phyloP scores from a whole-genome alignment of 2,888 invertebrate genomes.

The Pseudoips prasinana region DNA sequence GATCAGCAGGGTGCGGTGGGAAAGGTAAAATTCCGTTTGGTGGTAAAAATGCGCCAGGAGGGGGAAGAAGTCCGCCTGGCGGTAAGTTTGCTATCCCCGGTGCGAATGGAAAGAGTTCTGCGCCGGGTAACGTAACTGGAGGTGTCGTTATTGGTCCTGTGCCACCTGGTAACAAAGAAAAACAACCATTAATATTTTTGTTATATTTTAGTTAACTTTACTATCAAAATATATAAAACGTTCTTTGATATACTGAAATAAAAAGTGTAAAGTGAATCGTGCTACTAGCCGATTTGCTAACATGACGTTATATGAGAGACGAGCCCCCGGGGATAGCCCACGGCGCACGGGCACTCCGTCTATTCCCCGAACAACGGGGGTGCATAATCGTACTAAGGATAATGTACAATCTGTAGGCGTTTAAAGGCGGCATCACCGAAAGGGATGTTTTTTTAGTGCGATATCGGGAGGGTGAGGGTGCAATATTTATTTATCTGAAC shows the following conservation, averaged over 20 bases:
- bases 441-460: slow-evolving; percentile 81
- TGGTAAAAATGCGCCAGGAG: slow-evolving; percentile 81
- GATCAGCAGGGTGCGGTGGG: slow-evolving; percentile 75
- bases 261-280: slow-evolving; percentile 29
- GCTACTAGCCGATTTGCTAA: slow-evolving; percentile 55
- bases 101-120: slow-evolving; percentile 71
- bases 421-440: slow-evolving; percentile 80
- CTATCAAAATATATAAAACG: too few species aligned
- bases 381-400: slow-evolving; percentile 82
- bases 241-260: slow-evolving; percentile 2
- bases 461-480: slow-evolving; percentile 79
- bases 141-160: slow-evolving; percentile 60
- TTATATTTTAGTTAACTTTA: too few species aligned
- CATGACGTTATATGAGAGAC: slow-evolving; percentile 79
- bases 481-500: slow-evolving; percentile 80
- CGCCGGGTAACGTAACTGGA: slow-evolving; percentile 62
- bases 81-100: slow-evolving; percentile 69
- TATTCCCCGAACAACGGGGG: slow-evolving; percentile 80
- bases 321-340: slow-evolving; percentile 64
- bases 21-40: slow-evolving; percentile 80
- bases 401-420: slow-evolving; percentile 83
- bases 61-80: slow-evolving; percentile 77
- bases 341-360: slow-evolving; percentile 70
- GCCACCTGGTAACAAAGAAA: slow-evolving; percentile 69
- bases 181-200: slow-evolving; percentile 10